These are phyloP conservation scores for Emydura subglobosa DNA, from an alignment of 2,113 vertebrate genomes.

Conservation along the genomic window DNA sequence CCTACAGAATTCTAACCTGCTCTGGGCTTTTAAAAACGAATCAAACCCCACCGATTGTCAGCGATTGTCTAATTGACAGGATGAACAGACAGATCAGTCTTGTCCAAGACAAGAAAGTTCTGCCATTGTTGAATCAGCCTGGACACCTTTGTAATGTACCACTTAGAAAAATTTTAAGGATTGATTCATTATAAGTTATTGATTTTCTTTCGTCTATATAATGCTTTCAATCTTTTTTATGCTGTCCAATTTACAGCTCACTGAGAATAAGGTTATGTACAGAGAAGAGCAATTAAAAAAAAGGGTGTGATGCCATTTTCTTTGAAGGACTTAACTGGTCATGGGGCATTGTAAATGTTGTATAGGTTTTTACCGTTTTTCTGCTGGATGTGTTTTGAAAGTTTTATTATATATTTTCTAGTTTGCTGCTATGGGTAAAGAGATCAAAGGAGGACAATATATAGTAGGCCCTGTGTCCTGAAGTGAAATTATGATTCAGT, in stretches of 20 bases:
- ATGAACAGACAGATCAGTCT: background rate
- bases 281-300: background rate
- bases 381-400: slow-evolving; percentile 22
- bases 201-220: background rate
- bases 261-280: background rate
- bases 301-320: background rate
- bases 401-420: slow-evolving; percentile 29
- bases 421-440: slow-evolving; percentile 51
- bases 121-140: background rate
- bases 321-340: background rate
- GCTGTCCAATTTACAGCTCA: background rate
- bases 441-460: slow-evolving; percentile 73
- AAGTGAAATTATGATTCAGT: slow-evolving; percentile 79
- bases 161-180: background rate
- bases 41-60: background rate
- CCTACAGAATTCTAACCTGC: background rate
- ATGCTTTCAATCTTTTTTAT: background rate
- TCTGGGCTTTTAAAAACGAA: background rate
- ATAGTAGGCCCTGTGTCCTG: slow-evolving; percentile 62
- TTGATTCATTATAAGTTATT: background rate
- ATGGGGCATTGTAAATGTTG: background rate
- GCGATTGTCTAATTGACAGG: background rate
- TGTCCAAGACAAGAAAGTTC: background rate
- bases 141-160: background rate
- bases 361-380: background rate